Conservation (phyloP, 1,140 invertebrate species). For the Dreissena rostriformis region DNA sequence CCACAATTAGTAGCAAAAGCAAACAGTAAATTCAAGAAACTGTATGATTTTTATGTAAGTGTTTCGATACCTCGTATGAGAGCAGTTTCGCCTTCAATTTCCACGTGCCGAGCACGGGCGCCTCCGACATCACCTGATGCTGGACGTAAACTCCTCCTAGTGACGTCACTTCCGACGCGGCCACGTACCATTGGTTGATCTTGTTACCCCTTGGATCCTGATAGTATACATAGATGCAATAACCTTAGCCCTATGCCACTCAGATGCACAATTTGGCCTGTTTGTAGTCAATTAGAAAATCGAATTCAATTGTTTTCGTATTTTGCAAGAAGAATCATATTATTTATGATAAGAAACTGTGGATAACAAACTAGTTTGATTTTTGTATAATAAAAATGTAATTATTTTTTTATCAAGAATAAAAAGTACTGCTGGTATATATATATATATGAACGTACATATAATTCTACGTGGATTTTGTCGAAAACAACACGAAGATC, state of each 20-base stretch:
- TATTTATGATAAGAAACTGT: background rate
- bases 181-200: conserved; percentile 66
- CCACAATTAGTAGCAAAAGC: background rate
- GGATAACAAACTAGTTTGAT: background rate
- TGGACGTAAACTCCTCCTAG: conserved; percentile 58
- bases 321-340: background rate
- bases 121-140: conserved; percentile 56
- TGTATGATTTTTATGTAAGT: background rate
- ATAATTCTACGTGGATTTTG: conserved; percentile 42
- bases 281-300: background rate
- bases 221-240: background rate
- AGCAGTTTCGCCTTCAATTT: conserved; percentile 59
- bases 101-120: conserved; percentile 67
- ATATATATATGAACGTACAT: conserved; percentile 2
- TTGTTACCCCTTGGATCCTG: conserved; percentile 69
- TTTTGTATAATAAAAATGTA: background rate
- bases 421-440: background rate
- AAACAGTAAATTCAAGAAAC: background rate
- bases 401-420: background rate
- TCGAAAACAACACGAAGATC: conserved; percentile 49
- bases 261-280: background rate
- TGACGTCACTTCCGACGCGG: conserved; percentile 18
- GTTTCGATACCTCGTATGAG: conserved; percentile 25
- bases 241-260: background rate
- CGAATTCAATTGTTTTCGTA: background rate